A percentile compares a stretch with the other conserved stretches of the same genome.
Evolutionary conservation across 2,888 invertebrate genomes (phyloP).

Genomic region (Boloria euphrosyne): DNA sequence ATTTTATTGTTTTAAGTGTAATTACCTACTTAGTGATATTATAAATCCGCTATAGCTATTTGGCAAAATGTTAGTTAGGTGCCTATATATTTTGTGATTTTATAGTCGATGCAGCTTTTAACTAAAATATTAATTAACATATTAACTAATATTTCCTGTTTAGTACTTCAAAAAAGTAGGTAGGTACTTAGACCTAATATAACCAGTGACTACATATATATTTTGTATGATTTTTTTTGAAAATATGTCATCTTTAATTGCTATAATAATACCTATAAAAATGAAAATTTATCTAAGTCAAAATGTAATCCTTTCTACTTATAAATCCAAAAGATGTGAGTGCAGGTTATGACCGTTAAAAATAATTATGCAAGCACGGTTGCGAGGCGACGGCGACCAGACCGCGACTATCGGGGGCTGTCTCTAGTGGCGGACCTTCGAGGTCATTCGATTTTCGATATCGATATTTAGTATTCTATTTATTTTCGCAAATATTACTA

Average conservation of each 20-base stretch:
- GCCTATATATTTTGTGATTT: too few relatives aligned
- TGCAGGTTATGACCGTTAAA: conserved; percentile 52
- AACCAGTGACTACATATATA: too few relatives aligned
- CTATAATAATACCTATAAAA: conserved; percentile 17
- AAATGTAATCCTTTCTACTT: conserved; percentile 28
- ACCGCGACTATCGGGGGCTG: conserved; percentile 57
- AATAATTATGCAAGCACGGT: conserved; percentile 71
- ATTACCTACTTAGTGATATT: too few relatives aligned
- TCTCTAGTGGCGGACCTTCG: conserved; percentile 53
- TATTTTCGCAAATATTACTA: conserved; percentile 11
- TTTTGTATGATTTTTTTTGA: too few relatives aligned
- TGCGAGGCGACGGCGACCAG: conserved; percentile 49
- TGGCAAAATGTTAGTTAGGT: too few relatives aligned
- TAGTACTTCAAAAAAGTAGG: too few relatives aligned
- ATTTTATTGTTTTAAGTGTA: too few relatives aligned
- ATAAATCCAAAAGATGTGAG: conserved; percentile 30
- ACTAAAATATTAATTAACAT: too few relatives aligned
- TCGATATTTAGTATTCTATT: conserved; percentile 50
- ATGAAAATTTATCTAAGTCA: conserved; percentile 12
- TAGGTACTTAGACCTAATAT: too few relatives aligned
- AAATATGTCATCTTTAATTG: not conserved
- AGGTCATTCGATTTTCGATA: conserved; percentile 66
- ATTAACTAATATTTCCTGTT: too few relatives aligned
- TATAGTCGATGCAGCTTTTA: too few relatives aligned
- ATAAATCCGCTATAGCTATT: too few relatives aligned